Conservation (phyloP, 1,140 invertebrate species). For the Episyrphus balteatus region DNA sequence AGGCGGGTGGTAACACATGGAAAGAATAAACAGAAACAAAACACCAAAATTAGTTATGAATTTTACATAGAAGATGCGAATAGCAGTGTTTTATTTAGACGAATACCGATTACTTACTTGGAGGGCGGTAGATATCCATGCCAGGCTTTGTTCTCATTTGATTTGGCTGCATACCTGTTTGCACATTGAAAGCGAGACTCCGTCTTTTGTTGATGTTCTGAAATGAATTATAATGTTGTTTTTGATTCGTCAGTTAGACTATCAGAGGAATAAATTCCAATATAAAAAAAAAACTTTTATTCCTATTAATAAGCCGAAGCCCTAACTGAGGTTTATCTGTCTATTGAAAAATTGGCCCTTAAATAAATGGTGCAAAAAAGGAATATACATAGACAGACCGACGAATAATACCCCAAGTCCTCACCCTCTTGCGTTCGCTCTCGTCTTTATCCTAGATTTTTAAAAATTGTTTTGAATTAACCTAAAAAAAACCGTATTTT, state of each 20-base stretch:
- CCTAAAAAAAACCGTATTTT: background rate
- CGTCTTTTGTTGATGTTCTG: constrained; percentile 26
- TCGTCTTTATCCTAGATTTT: too few species aligned
- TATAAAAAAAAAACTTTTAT: background rate
- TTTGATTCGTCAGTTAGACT: background rate
- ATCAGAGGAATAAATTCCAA: too few species aligned
- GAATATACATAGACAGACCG: too few species aligned
- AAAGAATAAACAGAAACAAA: background rate
- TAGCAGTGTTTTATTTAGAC: background rate
- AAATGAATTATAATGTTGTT: background rate
- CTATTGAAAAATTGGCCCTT: too few species aligned
- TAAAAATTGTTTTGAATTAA: background rate
- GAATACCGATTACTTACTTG: constrained; percentile 54
- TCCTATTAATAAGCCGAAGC: constrained; percentile 18
- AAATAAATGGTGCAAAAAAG: constrained; percentile 1
- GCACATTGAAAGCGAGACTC: constrained; percentile 34
- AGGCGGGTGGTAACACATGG: background rate
- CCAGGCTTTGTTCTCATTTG: constrained; percentile 57
- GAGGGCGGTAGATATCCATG: constrained; percentile 76
- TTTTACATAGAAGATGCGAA: background rate
- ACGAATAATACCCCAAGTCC: too few species aligned
- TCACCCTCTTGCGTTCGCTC: too few species aligned
- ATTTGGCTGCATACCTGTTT: constrained; percentile 16
- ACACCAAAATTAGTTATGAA: too few species aligned
- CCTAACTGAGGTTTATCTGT: too few species aligned